A percentile compares a stretch with the other conserved stretches of the same genome.
Conservation (phyloP, 2,113 vertebrate genomes). For the Toxotes jaculatrix region DNA sequence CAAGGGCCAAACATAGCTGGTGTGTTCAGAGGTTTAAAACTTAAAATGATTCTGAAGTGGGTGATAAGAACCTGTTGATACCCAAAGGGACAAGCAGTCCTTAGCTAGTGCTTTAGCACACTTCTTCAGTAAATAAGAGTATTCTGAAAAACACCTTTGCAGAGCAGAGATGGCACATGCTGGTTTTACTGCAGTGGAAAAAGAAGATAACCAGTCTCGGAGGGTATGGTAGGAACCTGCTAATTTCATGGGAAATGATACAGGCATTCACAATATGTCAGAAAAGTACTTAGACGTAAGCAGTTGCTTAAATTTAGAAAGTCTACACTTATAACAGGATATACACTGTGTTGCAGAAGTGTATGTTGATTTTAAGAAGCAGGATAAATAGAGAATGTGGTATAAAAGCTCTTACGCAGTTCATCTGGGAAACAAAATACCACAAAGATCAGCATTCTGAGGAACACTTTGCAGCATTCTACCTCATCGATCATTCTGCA, state of each 20-base stretch:
- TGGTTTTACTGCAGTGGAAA: neutral
- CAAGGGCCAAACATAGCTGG: neutral
- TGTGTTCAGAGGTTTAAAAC: conserved; percentile 11
- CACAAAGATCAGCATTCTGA: conserved; percentile 36
- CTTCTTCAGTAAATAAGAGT: conserved; percentile 22
- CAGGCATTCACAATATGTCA: neutral
- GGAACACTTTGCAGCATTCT: neutral
- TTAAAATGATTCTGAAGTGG: conserved; percentile 9
- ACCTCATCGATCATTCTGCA: conserved; percentile 48
- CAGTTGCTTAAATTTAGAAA: neutral
- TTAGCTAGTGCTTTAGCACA: neutral
- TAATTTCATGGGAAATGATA: conserved; percentile 25
- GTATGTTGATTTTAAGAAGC: conserved; percentile 4
- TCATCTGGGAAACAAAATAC: neutral
- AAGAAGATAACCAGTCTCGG: conserved; percentile 7
- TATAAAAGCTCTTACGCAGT: neutral
- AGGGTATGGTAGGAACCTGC: conserved; percentile 15
- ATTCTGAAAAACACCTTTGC: conserved; percentile 33
- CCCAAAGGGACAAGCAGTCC: conserved; percentile 29
- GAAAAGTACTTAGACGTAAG: neutral
- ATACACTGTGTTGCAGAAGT: neutral
- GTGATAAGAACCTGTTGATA: conserved; percentile 44
- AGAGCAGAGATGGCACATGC: conserved; percentile 9
- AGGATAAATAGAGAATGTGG: neutral
- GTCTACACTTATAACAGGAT: neutral